These are phyloP conservation scores for Spizaetus ornatus DNA, from an alignment of 2,113 vertebrate species.

Conservation along the genomic window DNA sequence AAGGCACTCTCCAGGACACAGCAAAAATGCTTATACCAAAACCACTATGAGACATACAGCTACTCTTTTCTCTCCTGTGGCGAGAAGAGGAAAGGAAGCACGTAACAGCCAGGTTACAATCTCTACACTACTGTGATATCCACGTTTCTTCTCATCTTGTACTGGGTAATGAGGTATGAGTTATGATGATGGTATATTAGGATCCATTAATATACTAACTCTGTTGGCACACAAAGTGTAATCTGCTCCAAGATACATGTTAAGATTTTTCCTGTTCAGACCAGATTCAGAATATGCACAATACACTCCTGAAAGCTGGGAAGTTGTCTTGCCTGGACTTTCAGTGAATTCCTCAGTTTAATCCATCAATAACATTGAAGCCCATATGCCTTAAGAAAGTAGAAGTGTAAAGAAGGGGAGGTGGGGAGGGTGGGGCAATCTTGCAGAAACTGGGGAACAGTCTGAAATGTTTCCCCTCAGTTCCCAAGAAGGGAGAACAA, in stretches of 20 bases:
- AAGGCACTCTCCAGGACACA: background rate
- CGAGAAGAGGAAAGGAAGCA: background rate
- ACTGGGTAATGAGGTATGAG: background rate
- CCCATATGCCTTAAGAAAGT: background rate
- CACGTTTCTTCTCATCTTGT: background rate
- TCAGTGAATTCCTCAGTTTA: background rate
- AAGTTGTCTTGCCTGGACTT: background rate
- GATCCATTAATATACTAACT: background rate
- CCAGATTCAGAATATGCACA: background rate
- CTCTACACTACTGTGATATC: background rate
- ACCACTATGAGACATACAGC: background rate
- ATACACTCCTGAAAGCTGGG: background rate
- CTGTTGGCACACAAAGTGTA: background rate
- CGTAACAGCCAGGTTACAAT: background rate
- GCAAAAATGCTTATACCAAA: background rate
- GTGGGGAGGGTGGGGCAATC: rapidly evolving
- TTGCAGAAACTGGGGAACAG: background rate
- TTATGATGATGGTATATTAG: background rate
- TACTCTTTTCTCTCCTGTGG: background rate
- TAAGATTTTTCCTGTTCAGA: background rate
- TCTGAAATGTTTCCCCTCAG: background rate
- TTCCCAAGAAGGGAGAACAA: background rate
- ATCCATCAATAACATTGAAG: background rate
- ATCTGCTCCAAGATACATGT: background rate
- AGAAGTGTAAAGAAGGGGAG: background rate